Base-by-base conservation (phyloP, 2,797 vertebrate species). In the Notoglanidium macrostoma region DNA sequence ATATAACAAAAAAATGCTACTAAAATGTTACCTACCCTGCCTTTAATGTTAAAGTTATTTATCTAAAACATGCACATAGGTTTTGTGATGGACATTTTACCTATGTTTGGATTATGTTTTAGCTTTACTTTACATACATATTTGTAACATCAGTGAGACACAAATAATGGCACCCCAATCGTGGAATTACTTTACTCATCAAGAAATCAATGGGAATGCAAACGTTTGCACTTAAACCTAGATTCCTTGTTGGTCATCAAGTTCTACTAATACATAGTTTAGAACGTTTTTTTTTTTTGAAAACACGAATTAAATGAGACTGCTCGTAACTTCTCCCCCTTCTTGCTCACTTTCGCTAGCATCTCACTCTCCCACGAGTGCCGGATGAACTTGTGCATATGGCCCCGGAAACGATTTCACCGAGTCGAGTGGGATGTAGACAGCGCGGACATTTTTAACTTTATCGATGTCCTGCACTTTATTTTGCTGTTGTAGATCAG, bases 301-400 rank as follows among this genome's bases (percentile, higher is more conserved):
- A 68, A 46, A 23, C 70, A 26, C 10, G 8, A 46, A 46, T 46
- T 73, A 73, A 73, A 44, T 23, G 40, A 12, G 7, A 19, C 35
- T 68, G 17, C 32, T 35, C 9, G 61, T 68, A 5, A 5, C 3
- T 49, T 76, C 15, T 3, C 2, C 15, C 3, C 23, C 0, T 0
- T 19, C 15, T 46, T 6, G 3, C 14, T 21, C 15, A 44, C 11
- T 46, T 35, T 17, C 17, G 6, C 6, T 46, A 63, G 35, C 15
- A 10, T 21, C 35, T 40, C 46, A 17, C 74, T 68, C 73, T 55
- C 83, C 61, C 63, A 32, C 1, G 70, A 8, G 76, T 88, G 86
- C 91, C 92, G 92, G 93, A 93, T 94, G 93, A 94, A 92, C 90
- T 92, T 88, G 88, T 89, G 86, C 84, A 76, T 87, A 88, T 89